Evolutionary conservation across 2,888 invertebrate species (phyloP), one percentile per base, ranked within the genome.

Genomic region (Teleiodes luculella): DNA sequence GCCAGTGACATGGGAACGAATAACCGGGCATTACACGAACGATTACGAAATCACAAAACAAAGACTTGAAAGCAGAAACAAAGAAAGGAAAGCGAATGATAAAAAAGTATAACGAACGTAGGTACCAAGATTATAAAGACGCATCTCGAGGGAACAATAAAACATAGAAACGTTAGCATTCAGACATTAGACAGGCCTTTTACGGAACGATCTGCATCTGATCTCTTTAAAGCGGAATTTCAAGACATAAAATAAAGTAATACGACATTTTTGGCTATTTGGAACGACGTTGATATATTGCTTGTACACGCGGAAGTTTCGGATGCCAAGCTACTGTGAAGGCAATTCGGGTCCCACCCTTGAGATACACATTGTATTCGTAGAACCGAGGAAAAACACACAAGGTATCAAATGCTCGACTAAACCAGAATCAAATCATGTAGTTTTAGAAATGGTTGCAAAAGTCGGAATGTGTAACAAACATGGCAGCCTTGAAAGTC

Each of bases 1-100:
- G 56, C 64, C 65, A 72, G 73, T 77, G 78, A 81, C 82, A 85
- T 77, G 79, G 74, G 76, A 79, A 67, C 73, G 70, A 63, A 74
- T 67, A 74, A 66, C 66, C 68, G 67, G 69, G 65, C 72, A 81
- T 81, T 76, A 80, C 73, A 82, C 68, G 76, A 68, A 68, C 77
- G 72, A 80, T 84, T 85, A 83, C 80, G 70, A 74, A 80, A 82
- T 86, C 83, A 83, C 82, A 84, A 83, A 80, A 88, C 83, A 80
- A 80, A 75, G 66, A 68, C 79, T 83, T 72, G 85, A 87, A 86
- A 87, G 83, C 78, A 72, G 67, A 59, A 59, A 74, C 77, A 77
- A 78, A 76, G 74, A 81, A 81, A 80, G 68, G 84, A 86, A 86
- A 86, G 81, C 72, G 58, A 58, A 71, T 71, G 74, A 74, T 70